Conservation (phyloP, 2,888 invertebrate genomes). For the Athripsodes cinereus region DNA sequence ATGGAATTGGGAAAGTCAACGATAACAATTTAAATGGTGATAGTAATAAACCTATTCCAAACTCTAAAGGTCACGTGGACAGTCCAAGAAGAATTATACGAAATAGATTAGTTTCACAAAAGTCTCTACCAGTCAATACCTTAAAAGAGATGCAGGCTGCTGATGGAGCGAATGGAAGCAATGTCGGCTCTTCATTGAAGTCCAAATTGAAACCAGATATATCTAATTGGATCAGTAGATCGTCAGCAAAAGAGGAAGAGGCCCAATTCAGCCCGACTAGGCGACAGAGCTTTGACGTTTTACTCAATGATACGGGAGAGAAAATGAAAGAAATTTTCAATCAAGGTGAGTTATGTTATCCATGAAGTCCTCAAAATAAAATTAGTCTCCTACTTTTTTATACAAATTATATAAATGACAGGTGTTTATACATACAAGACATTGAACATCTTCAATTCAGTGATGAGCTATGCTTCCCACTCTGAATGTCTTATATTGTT, state of each 20-base stretch:
- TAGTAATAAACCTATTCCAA: constrained; percentile 32
- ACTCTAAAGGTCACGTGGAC: constrained; percentile 37
- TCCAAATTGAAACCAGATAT: constrained; percentile 46
- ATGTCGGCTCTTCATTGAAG: constrained; percentile 32
- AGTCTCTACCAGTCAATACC: constrained; percentile 42
- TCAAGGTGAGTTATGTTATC: constrained; percentile 55
- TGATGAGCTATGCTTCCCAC: no score
- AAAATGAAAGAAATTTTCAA: constrained; percentile 75
- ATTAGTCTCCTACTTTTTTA: no score
- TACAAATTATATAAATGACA: no score
- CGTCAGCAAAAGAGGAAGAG: constrained; percentile 47
- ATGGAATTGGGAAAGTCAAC: constrained; percentile 31
- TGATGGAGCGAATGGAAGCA: constrained; percentile 33
- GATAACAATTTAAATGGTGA: constrained; percentile 3
- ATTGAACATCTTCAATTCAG: no score
- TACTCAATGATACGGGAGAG: constrained; percentile 71
- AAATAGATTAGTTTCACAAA: constrained; percentile 40
- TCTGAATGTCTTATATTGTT: no score
- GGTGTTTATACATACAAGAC: no score
- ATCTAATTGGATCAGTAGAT: constrained; percentile 51
- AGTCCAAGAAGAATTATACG: constrained; percentile 37
- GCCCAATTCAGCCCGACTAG: constrained; percentile 38
- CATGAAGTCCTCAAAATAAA: no score
- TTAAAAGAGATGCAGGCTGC: constrained; percentile 34
- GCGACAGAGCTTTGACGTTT: constrained; percentile 69